Conservation (phyloP, 2,113 vertebrate genomes). For the Phoxinus phoxinus region DNA sequence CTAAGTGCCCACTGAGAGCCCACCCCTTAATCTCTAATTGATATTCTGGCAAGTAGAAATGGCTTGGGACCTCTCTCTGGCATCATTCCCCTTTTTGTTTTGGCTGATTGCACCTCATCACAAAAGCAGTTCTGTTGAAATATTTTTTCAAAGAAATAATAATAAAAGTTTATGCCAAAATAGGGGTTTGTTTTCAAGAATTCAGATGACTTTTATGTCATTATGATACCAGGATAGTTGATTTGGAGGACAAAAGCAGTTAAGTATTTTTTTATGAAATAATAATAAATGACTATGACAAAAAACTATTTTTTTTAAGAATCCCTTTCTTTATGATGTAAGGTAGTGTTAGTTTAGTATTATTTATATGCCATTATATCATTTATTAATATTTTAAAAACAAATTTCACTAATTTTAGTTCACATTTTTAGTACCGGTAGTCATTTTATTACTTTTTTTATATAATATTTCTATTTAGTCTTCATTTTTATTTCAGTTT, state of each 20-base stretch:
- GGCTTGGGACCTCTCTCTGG: not conserved
- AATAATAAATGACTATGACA: not conserved
- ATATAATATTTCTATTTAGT: not conserved
- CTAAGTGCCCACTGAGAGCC: not conserved
- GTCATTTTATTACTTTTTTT: not conserved
- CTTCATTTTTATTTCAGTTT: not conserved
- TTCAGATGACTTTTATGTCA: too few species aligned
- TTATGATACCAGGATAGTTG: too few species aligned
- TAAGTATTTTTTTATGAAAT: not conserved
- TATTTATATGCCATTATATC: not conserved
- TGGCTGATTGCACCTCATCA: not conserved
- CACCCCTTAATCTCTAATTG: not conserved
- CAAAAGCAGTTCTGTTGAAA: not conserved
- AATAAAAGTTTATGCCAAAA: too few species aligned
- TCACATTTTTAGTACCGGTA: not conserved
- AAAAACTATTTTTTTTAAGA: too few species aligned
- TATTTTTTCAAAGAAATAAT: too few species aligned
- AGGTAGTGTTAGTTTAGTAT: not conserved
- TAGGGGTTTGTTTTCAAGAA: too few species aligned
- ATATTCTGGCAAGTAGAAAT: not conserved
- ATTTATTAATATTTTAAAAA: not conserved
- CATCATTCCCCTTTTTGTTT: not conserved
- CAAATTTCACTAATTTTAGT: too few species aligned
- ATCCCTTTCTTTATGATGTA: not conserved
- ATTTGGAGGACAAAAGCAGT: not conserved